Base-by-base conservation (phyloP, 2,888 invertebrate species). In the Aspidiotus rigidus region DNA sequence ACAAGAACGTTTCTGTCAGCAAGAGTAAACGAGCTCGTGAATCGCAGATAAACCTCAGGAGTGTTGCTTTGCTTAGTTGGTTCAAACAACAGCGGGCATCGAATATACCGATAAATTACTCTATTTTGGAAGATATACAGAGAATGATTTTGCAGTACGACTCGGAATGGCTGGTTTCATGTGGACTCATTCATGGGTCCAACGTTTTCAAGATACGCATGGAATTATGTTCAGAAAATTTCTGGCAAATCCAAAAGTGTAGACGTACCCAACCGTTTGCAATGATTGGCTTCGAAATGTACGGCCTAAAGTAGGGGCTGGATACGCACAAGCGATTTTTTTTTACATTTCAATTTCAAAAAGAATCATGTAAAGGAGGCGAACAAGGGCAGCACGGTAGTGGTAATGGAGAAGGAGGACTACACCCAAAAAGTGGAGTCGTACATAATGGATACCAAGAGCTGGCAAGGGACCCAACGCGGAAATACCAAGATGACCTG, bases 311-410 rank as follows among this genome's bases (percentile, higher is more conserved):
- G 67, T 74, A 61, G 73, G 56, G 7, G 56, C 74, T 73, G 64
- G 71, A 67, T 74, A 74, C 69, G 66, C 73, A n/a, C n/a, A n/a
- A n/a, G n/a, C n/a, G n/a, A n/a, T n/a, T n/a, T n/a, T n/a, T n/a
- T n/a, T n/a, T 71, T 70, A 72, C 39, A 66, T 71, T 53, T 72
- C 75, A 66, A 72, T 75, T 66, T 76, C 73, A 74, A 74, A 70
- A 73, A 17, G 74, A 76, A 70, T 60, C 76, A 70, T 77, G 77
- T 69, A 72, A 71, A 17, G n/a, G n/a, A n/a, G n/a, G n/a, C n/a
- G n/a, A n/a, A n/a, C n/a, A n/a, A n/a, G n/a, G n/a, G n/a, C n/a
- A n/a, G n/a, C n/a, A n/a, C n/a, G n/a, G n/a, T n/a, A n/a, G n/a
- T n/a, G n/a, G n/a, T n/a, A n/a, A n/a, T n/a, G n/a, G n/a, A n/a